Percentiles rank a stretch among this genome's conserved stretches.
Evolutionary conservation across 2,797 vertebrate genomes (phyloP).

Genomic region (Galago senegalensis): DNA sequence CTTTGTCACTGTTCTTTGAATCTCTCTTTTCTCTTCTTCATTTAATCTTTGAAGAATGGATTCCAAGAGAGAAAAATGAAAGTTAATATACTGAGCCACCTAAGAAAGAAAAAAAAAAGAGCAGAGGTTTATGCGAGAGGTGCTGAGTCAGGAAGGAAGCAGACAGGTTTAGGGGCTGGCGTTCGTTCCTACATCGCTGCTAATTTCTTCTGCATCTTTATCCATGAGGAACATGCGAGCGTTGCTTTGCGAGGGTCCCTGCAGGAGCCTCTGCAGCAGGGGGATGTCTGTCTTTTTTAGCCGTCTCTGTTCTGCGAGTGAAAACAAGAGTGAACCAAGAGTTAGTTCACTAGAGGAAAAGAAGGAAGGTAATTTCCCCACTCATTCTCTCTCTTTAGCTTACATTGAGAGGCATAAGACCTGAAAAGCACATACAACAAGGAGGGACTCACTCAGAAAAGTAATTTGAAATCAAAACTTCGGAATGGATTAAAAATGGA

Average conservation of each 20-base stretch:
- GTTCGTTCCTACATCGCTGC: slow-evolving; percentile 92
- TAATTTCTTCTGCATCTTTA: slow-evolving; percentile 94
- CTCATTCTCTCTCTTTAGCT: not conserved
- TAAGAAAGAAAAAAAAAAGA: slow-evolving; percentile 77
- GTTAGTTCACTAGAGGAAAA: not conserved
- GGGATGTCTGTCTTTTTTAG: slow-evolving; percentile 92
- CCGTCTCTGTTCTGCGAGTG: slow-evolving; percentile 92
- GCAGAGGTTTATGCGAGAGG: not conserved
- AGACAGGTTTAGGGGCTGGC: not conserved
- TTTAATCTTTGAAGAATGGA: slow-evolving; percentile 92
- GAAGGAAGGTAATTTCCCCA: not conserved
- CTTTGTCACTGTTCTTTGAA: slow-evolving; percentile 91
- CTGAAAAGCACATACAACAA: not conserved
- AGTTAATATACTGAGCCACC: slow-evolving; percentile 96
- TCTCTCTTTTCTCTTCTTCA: slow-evolving; percentile 93
- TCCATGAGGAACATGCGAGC: slow-evolving; percentile 97
- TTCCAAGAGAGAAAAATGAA: slow-evolving; percentile 94
- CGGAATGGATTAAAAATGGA: not conserved
- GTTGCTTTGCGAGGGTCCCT: slow-evolving; percentile 94
- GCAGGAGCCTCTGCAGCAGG: slow-evolving; percentile 94
- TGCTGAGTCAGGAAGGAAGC: not conserved
- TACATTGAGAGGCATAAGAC: not conserved
- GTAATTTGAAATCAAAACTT: slow-evolving; percentile 11
- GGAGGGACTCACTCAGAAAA: not conserved
- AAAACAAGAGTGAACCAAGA: not conserved